Conservation (phyloP, 1,140 invertebrate genomes). For the Drosophila melanica region DNA sequence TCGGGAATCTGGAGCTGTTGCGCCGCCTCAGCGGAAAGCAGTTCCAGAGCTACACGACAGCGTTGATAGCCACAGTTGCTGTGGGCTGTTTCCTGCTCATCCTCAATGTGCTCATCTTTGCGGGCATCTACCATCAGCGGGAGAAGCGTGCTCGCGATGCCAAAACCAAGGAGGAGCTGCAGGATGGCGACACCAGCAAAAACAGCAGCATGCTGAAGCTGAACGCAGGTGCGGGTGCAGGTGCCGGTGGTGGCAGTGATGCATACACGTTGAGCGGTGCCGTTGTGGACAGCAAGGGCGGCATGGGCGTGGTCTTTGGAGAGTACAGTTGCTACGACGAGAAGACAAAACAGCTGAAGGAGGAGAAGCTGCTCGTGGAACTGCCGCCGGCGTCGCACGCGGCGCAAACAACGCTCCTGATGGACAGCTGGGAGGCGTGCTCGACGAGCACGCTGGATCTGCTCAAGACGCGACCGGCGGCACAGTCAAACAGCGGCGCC, state of each 20-base stretch:
- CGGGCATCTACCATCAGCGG: conserved; percentile 96
- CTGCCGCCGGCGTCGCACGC: conserved; percentile 84
- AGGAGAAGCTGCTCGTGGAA: conserved; percentile 87
- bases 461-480: conserved; percentile 67
- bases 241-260: conserved; percentile 48
- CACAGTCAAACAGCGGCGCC: conserved; percentile 13
- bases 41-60: conserved; percentile 94
- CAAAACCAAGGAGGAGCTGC: conserved; percentile 90
- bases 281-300: conserved; percentile 65
- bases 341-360: conserved; percentile 86
- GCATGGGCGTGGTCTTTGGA: conserved; percentile 83
- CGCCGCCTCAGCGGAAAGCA: conserved; percentile 91
- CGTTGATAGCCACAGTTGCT: conserved; percentile 95
- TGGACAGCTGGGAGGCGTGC: conserved; percentile 76
- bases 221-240: conserved; percentile 61
- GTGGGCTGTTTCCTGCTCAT: conserved; percentile 95
- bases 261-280: conserved; percentile 65
- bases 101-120: conserved; percentile 96
- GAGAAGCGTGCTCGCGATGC: conserved; percentile 87
- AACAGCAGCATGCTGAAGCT: conserved; percentile 77
- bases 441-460: conserved; percentile 78
- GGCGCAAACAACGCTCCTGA: conserved; percentile 73
- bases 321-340: conserved; percentile 88
- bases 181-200: conserved; percentile 86
- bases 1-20: conserved; percentile 84